Conservation (phyloP, 2,888 invertebrate species). For the Minunthozetes semirufus region DNA sequence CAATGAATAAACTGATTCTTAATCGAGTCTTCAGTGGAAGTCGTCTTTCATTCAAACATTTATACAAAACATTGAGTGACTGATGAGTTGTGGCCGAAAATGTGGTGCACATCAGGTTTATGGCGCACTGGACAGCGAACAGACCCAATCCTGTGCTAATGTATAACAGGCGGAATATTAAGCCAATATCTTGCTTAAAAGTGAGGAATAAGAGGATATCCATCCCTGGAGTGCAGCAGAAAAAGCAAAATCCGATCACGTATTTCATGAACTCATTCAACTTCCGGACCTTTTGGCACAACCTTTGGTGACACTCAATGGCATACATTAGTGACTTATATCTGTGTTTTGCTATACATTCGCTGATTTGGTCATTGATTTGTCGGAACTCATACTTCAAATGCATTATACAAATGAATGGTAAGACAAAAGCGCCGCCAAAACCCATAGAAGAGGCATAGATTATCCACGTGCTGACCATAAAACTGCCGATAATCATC, state of each 20-base stretch:
- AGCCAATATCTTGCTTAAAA: neutral
- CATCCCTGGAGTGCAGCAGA: neutral
- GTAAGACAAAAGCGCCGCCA: neutral
- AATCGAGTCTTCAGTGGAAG: neutral
- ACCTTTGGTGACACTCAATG: too few species aligned
- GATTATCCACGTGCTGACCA: neutral
- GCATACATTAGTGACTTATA: too few species aligned
- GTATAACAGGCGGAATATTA: neutral
- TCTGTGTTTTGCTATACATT: too few species aligned
- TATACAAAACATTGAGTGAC: neutral
- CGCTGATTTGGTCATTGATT: neutral
- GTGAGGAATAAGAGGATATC: neutral
- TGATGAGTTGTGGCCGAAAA: neutral
- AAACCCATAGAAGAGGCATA: neutral
- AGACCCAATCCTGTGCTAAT: neutral
- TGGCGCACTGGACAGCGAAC: neutral
- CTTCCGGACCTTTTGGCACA: too few species aligned
- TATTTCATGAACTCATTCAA: neutral
- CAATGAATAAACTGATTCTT: neutral
- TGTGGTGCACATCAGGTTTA: neutral
- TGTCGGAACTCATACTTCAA: neutral
- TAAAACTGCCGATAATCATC: neutral
- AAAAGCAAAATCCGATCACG: neutral
- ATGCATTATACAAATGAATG: neutral
- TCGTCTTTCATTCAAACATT: neutral